These are phyloP conservation scores for Cephalopholis sonnerati DNA, from an alignment of 2,113 vertebrate genomes.

Conservation along the genomic window DNA sequence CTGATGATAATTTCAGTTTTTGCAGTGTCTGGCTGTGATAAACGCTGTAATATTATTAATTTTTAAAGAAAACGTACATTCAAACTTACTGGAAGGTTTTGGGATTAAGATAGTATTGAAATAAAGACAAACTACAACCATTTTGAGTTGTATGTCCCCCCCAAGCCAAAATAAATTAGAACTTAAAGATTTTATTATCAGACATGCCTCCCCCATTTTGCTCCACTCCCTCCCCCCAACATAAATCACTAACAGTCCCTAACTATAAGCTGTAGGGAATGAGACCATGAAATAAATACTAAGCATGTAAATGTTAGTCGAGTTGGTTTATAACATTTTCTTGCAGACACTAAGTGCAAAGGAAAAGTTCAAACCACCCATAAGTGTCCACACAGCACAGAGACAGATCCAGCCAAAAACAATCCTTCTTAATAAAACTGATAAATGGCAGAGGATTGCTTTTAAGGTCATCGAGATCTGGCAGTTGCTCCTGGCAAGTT, in stretches of 20 bases:
- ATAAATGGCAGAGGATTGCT: conserved; percentile 63
- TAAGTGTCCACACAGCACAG: conserved; percentile 47
- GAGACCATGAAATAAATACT: background rate
- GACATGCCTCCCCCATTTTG: too few relatives aligned
- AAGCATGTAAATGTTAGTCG: background rate
- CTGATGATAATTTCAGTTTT: too few relatives aligned
- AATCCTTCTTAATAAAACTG: conserved; percentile 70
- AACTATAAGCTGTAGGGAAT: background rate
- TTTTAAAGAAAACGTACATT: too few relatives aligned
- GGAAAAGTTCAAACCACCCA: conserved; percentile 38
- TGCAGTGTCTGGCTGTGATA: too few relatives aligned
- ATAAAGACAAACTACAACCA: too few relatives aligned
- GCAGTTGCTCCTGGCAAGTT: conserved; percentile 52
- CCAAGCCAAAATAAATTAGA: too few relatives aligned
- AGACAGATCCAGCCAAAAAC: conserved; percentile 37
- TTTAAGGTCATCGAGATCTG: conserved; percentile 77
- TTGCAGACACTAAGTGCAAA: conserved; percentile 2
- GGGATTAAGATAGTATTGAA: too few relatives aligned
- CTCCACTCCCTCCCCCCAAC: too few relatives aligned
- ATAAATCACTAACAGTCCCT: background rate
- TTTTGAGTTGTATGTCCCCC: too few relatives aligned
- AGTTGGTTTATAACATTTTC: background rate
- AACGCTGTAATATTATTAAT: too few relatives aligned
- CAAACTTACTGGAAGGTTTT: too few relatives aligned
- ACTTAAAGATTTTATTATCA: too few relatives aligned